These are phyloP conservation scores for Melanostoma mellinum DNA, from an alignment of 2,888 invertebrate genomes.

Conservation along the genomic window DNA sequence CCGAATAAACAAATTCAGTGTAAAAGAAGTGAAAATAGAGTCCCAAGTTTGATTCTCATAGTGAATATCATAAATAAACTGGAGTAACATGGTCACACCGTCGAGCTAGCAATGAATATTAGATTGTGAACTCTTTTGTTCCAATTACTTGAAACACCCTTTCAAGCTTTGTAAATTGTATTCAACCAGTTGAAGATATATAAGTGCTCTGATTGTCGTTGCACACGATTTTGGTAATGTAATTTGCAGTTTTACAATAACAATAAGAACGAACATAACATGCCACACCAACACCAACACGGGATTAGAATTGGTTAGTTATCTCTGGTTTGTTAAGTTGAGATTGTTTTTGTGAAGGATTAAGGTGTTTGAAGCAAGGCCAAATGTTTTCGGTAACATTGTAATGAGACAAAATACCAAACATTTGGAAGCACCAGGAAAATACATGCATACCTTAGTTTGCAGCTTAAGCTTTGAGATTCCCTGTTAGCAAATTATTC, in stretches of 20 bases:
- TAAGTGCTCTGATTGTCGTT: slow-evolving; percentile 16
- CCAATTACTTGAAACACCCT: slow-evolving; percentile 1
- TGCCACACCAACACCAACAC: neutral
- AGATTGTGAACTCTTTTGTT: neutral
- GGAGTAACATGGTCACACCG: too few relatives aligned
- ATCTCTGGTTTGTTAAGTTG: slow-evolving; percentile 12
- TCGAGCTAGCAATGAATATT: too few relatives aligned
- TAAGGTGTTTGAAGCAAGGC: slow-evolving; percentile 32
- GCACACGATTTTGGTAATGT: slow-evolving; percentile 13
- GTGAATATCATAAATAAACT: too few relatives aligned
- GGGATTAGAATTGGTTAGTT: slow-evolving; percentile 19
- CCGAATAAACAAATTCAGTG: too few relatives aligned
- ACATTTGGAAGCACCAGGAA: neutral
- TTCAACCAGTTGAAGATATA: neutral
- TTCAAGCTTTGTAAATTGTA: neutral
- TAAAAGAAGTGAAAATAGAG: too few relatives aligned
- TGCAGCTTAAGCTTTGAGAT: neutral
- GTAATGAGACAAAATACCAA: slow-evolving; percentile 21
- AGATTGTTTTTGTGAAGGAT: slow-evolving; percentile 31
- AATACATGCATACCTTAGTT: too few relatives aligned
- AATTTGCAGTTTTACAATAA: slow-evolving; percentile 31
- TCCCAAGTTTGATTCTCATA: too few relatives aligned
- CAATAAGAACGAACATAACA: slow-evolving; percentile 23
- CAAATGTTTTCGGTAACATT: slow-evolving; percentile 31
- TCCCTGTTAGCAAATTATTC: slow-evolving; percentile 12